Conservation (phyloP, 2,888 invertebrate genomes). For the Stenotaenia linearis region DNA sequence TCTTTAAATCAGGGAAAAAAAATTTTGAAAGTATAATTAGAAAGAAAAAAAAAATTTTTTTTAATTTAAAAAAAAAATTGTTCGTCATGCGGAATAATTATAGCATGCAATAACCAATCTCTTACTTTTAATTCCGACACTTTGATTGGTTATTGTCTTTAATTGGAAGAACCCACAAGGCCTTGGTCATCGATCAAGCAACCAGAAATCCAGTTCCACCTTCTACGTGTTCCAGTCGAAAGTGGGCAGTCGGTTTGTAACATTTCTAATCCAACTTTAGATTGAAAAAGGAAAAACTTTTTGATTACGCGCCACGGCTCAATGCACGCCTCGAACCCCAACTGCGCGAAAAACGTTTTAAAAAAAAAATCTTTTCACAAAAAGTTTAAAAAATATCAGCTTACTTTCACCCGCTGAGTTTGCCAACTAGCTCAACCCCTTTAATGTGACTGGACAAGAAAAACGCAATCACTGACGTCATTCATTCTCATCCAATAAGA, state of each 20-base stretch:
- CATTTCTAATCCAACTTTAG: background rate
- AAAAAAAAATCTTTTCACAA: background rate
- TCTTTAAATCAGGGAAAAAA: too few species aligned
- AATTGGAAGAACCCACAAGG: background rate
- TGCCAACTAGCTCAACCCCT: background rate
- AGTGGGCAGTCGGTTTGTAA: background rate
- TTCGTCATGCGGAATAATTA: too few species aligned
- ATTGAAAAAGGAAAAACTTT: constrained; percentile 10
- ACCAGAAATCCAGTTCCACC: constrained; percentile 5
- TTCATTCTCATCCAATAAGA: background rate
- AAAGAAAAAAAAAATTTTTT: background rate
- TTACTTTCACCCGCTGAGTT: background rate
- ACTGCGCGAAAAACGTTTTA: background rate
- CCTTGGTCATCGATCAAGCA: constrained; percentile 5
- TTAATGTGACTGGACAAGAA: constrained; percentile 12
- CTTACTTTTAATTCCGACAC: background rate
- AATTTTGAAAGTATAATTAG: too few species aligned
- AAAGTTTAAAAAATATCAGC: background rate
- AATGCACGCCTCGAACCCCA: background rate
- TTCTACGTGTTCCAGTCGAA: background rate
- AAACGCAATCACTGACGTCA: constrained; percentile 11
- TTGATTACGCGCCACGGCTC: background rate
- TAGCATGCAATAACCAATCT: background rate
- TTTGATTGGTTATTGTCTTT: background rate
- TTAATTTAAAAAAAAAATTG: background rate